Evolutionary conservation across 2,797 vertebrate species (phyloP).

Genomic region (Prionace glauca): DNA sequence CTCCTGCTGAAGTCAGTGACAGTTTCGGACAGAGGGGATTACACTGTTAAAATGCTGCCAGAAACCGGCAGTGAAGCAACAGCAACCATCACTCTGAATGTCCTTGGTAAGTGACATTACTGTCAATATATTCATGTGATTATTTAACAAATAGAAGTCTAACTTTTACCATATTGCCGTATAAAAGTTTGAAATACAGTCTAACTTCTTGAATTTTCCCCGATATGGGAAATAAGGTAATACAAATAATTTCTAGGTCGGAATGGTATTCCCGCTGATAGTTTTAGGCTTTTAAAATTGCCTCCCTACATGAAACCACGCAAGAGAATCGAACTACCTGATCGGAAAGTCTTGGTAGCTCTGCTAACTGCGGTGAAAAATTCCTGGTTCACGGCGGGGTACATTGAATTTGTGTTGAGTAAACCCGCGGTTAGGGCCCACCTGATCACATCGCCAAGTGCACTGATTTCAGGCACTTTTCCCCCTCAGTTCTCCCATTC

Average conservation of each 20-base stretch:
- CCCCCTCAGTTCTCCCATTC: too few relatives aligned
- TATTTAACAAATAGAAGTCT: background rate
- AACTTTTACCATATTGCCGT: background rate
- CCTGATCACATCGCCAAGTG: too few relatives aligned
- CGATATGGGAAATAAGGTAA: background rate
- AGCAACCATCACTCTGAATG: background rate
- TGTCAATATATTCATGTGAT: background rate
- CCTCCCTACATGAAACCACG: background rate
- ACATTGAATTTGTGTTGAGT: background rate
- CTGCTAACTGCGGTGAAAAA: background rate
- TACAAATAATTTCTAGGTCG: background rate
- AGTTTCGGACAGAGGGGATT: background rate
- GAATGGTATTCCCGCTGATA: background rate
- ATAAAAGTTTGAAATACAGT: too few relatives aligned
- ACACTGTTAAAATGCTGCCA: background rate
- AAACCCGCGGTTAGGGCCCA: too few relatives aligned
- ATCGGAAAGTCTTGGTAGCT: background rate
- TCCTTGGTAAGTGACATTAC: background rate
- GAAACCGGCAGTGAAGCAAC: fast-evolving
- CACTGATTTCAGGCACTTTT: too few relatives aligned
- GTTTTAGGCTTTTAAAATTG: too few relatives aligned
- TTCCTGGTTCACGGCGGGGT: background rate
- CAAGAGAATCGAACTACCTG: background rate
- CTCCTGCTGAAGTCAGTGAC: background rate
- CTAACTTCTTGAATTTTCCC: too few relatives aligned